Evolutionary conservation across 2,888 invertebrate species (phyloP), one percentile per base, ranked within the genome.

Genomic region (Megaustenia siamemsis): DNA sequence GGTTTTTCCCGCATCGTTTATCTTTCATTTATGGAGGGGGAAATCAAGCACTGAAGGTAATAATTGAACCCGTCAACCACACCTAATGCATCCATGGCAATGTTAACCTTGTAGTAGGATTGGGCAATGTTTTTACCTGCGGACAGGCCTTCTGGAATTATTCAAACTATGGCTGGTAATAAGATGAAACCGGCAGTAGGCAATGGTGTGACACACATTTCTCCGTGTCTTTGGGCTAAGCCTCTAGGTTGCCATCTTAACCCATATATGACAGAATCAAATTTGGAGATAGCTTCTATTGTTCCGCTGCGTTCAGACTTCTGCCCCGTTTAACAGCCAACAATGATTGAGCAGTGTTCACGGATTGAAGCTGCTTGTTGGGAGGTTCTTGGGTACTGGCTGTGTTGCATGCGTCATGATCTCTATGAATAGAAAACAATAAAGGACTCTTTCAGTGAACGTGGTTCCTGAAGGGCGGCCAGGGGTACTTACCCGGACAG

Each of bases 341-440:
- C 69, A 80, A 80, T 45, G 43, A 10, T 0, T 8, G 35, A 45
- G 32, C 28, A 32, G 10, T 15, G 43, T 66, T 66, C 43, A 63
- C 45, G 78, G 66, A 63, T 60, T 78, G n/a, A n/a, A 78, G 63
- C 63, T 78, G 78, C n/a, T 63, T 78, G 78, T 66, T 78, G 43
- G 60, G 38, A 43, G 5, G 28, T 66, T 56, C 43, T 15, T 12
- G 60, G 0, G 2, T n/a, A 38, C 28, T 15, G 28, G 66, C 43
- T 28, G 0, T n/a, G 56, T 28, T 4, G 18, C 43, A 43, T 63
- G 45, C 40, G 40, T 60, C 60, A 63, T 15, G 66, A 66, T 78
- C 43, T 28, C 3, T 12, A 43, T 78, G 63, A 63, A 66, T 32
- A 28, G 78, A 35, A 24, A 66, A 66, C 78, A 66, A 43, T 76